Conservation (phyloP, 1,140 invertebrate genomes). For the Lysiphlebus fabarum region DNA sequence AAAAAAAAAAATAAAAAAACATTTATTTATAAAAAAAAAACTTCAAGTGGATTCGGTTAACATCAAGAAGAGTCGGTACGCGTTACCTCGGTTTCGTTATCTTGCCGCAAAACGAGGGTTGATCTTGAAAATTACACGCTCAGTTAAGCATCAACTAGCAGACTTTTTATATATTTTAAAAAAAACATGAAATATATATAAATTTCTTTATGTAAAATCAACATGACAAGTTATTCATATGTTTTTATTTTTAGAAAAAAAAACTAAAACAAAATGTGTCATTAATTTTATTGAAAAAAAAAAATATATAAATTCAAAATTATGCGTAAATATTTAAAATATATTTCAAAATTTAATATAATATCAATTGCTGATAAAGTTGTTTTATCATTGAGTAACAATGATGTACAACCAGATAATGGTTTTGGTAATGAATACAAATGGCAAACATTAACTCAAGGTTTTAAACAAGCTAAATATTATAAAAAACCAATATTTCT, state of each 20-base stretch:
- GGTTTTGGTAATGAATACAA: constrained; percentile 34
- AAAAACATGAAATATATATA: not conserved
- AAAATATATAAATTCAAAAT: constrained; percentile 1
- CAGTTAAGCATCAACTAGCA: not conserved
- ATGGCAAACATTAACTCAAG: constrained; percentile 34
- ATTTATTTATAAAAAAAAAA: not conserved
- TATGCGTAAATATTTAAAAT: constrained; percentile 23
- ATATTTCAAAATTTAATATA: constrained; percentile 6
- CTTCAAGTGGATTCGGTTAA: constrained; percentile 6
- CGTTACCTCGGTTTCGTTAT: constrained; percentile 12
- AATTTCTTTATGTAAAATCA: constrained; percentile 1
- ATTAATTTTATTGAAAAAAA: too few relatives aligned
- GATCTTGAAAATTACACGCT: constrained; percentile 13
- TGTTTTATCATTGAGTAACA: constrained; percentile 1
- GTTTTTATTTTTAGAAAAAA: not conserved
- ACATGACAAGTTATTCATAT: constrained; percentile 4
- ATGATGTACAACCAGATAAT: constrained; percentile 19
- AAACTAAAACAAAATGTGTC: too few relatives aligned
- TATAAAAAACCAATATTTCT: constrained; percentile 38
- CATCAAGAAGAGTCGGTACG: constrained; percentile 7
- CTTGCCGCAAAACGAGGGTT: constrained; percentile 14
- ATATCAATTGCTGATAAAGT: constrained; percentile 15
- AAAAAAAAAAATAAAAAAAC: not conserved
- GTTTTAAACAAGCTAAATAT: constrained; percentile 34
- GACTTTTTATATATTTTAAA: not conserved